Evolutionary conservation across 2,888 invertebrate species (phyloP), one percentile per base, ranked within the genome.

Genomic region (Sinopyrophorus schimmeli): DNA sequence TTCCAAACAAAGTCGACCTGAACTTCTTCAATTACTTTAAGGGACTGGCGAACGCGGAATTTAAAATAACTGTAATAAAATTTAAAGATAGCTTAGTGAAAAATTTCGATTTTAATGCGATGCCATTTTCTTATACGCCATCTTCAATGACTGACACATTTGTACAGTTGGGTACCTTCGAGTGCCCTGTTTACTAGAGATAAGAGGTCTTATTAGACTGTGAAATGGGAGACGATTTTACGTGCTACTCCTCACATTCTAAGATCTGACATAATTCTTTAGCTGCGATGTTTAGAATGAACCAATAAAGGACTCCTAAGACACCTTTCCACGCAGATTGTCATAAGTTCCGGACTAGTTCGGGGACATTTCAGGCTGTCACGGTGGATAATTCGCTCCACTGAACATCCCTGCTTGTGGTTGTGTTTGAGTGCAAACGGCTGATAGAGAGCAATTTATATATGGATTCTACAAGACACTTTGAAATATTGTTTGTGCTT

Each of bases 191-290:
- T 46, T 48, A 43, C 49, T 35, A 28, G 16, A 39, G 57, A 57
- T 55, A 57, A 55, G 55, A 34, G 51, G 21, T 23, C 20, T 47
- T 24, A 44, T 43, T 49, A 54, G 47, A 57, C 47, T 52, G 54
- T 54, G 50, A 52, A 40, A 41, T 46, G 18, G 16, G 18, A 9
- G 15, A 16, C 21, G 41, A 16, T 18, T 24, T 5, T 24, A 37
- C 5, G 20, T 9, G 5, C 23, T 5, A 3, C n/a, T 6, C 7
- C 5, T 26, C 47, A 51, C 53, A 53, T 50, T 57, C 53, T 53
- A 34, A 55, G 50, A 55, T 53, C 53, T 38, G 41, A 51, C 43
- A 48, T 53, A 53, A 51, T 57, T 57, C 55, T 56, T 56, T 54
- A 35, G 42, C 49, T 27, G 42, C 24, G 52, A 50, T 57, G 53